These are phyloP conservation scores for Urocolius indicus DNA, from an alignment of 2,113 vertebrate genomes.

Conservation along the genomic window DNA sequence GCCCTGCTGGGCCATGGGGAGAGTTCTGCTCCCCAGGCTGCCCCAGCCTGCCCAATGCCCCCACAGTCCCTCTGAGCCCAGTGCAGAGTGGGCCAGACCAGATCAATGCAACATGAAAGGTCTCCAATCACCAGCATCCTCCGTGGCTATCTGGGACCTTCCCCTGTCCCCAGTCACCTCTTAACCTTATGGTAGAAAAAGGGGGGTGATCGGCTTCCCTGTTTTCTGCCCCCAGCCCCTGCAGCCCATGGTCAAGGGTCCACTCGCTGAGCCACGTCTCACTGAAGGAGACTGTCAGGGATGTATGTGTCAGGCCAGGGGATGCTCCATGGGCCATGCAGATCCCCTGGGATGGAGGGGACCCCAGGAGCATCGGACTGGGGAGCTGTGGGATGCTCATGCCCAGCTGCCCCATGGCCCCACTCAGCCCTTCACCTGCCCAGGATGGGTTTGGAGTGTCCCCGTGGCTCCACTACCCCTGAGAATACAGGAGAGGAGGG, in stretches of 20 bases:
- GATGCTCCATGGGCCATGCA: accelerated
- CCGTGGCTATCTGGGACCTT: neutral
- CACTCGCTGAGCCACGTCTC: neutral
- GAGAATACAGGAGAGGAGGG: accelerated
- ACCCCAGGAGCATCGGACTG: accelerated
- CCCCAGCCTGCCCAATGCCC: accelerated
- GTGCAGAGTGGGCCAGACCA: accelerated
- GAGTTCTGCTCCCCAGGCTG: accelerated
- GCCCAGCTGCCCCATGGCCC: accelerated
- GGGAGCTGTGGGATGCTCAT: neutral
- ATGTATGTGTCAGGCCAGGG: neutral
- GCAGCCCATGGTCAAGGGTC: accelerated
- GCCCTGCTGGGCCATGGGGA: neutral
- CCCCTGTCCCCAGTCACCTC: neutral
- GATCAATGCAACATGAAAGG: accelerated
- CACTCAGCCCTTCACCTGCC: neutral
- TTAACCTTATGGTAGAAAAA: neutral
- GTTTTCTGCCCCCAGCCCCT: neutral
- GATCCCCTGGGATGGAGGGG: neutral
- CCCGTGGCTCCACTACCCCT: neutral
- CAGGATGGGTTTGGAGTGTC: neutral
- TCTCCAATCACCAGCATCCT: neutral
- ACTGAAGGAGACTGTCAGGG: neutral
- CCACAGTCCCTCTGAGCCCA: neutral
- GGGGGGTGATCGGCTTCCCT: accelerated